A percentile compares a stretch with the other conserved stretches of the same genome.
phyloP scores from a whole-genome alignment of 2,888 invertebrate species.

The Tachina grossa region DNA sequence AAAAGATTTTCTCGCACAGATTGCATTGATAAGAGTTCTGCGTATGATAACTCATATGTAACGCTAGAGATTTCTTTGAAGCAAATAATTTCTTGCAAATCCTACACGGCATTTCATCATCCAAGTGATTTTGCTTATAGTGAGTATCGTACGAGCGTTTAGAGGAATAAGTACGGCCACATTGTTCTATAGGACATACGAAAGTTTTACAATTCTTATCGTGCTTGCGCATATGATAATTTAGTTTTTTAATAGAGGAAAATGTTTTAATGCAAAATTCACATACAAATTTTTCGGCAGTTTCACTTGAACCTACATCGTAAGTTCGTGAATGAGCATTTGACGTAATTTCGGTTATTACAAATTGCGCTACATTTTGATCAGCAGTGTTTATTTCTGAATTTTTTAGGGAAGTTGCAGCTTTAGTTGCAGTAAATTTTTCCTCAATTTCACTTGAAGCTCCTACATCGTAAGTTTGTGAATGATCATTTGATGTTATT shows the following conservation, averaged over 20 bases:
- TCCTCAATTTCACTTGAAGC: neutral
- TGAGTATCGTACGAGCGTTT: slow-evolving; percentile 63
- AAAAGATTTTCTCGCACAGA: slow-evolving; percentile 44
- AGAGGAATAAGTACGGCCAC: slow-evolving; percentile 64
- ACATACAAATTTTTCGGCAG: slow-evolving; percentile 10
- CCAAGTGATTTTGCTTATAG: slow-evolving; percentile 61
- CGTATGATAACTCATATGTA: slow-evolving; percentile 70
- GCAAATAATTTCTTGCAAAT: slow-evolving; percentile 63
- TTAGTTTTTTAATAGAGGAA: slow-evolving; percentile 53
- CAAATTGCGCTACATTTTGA: neutral
- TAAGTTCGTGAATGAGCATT: neutral
- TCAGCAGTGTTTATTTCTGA: no score
- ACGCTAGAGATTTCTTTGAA: slow-evolving; percentile 58
- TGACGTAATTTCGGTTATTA: neutral
- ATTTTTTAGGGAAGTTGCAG: neutral
- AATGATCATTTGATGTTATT: neutral
- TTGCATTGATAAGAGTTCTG: slow-evolving; percentile 43
- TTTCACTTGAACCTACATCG: neutral
- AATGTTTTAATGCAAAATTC: slow-evolving; percentile 61
- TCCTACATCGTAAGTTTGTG: neutral
- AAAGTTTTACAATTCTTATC: slow-evolving; percentile 58
- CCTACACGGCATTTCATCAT: slow-evolving; percentile 52
- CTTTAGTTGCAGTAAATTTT: slow-evolving; percentile 2
- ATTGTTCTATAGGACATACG: slow-evolving; percentile 50
- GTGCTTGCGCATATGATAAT: slow-evolving; percentile 66